A percentile compares a stretch with the other conserved stretches of the same genome.
Conservation (phyloP, 2,888 invertebrate species). For the Cephus pygmeus region DNA sequence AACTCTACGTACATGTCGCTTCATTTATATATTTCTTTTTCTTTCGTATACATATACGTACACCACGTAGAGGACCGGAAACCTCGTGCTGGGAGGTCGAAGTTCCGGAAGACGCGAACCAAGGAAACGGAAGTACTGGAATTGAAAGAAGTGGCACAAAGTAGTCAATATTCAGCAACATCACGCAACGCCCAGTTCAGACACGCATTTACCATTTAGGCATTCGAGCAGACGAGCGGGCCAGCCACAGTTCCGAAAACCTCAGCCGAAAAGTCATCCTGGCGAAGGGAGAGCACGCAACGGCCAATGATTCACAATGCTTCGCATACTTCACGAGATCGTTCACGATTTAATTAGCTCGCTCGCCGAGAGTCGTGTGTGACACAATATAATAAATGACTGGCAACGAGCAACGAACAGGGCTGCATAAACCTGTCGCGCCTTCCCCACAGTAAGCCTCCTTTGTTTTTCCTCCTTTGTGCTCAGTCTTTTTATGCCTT, state of each 20-base stretch:
- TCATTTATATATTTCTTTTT: too few species aligned
- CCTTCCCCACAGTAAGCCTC: constrained; percentile 12
- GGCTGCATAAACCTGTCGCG: constrained; percentile 29
- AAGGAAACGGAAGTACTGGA: not conserved
- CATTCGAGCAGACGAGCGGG: not conserved
- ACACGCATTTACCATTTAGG: too few species aligned
- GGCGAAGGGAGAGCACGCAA: not conserved
- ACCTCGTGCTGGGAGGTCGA: too few species aligned
- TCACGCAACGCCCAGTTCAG: too few species aligned
- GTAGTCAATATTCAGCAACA: too few species aligned
- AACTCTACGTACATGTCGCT: too few species aligned
- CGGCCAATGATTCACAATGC: constrained; percentile 13
- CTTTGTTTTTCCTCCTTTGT: constrained; percentile 10
- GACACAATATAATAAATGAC: constrained; percentile 33
- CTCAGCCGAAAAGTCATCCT: too few species aligned
- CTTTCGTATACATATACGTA: too few species aligned
- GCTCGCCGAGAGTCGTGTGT: constrained; percentile 16
- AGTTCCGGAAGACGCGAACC: not conserved
- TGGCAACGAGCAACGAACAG: constrained; percentile 28
- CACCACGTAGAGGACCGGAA: too few species aligned
- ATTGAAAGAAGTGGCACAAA: too few species aligned
- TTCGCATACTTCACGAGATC: constrained; percentile 18
- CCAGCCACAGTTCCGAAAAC: not conserved
- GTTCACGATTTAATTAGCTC: constrained; percentile 32
- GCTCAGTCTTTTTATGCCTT: not conserved